Conservation (phyloP, 2,888 invertebrate species). For the Drosophila demipolita region DNA sequence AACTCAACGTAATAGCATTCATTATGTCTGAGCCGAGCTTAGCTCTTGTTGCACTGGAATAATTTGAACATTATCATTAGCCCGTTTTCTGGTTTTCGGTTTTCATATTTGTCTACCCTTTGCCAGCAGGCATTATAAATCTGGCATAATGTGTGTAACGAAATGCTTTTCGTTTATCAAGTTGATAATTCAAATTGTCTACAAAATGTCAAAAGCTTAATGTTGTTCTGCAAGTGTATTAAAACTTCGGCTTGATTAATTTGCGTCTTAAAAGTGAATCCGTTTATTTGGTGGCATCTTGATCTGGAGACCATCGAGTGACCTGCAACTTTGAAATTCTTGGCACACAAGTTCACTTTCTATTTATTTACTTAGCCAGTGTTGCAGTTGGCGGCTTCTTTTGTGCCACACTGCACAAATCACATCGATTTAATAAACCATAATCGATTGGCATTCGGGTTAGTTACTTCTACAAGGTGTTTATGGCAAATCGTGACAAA, state of each 20-base stretch:
- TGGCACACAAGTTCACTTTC: constrained; percentile 66
- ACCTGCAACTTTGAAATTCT: constrained; percentile 43
- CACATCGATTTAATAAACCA: constrained; percentile 76
- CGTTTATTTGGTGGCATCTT: constrained; percentile 17
- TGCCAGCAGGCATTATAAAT: background rate
- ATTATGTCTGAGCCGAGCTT: constrained; percentile 51
- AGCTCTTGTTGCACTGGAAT: constrained; percentile 41
- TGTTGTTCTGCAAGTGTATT: background rate
- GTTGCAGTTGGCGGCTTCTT: constrained; percentile 64
- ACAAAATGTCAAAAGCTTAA: background rate
- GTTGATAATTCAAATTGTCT: background rate
- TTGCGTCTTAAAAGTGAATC: constrained; percentile 65
- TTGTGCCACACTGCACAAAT: constrained; percentile 67
- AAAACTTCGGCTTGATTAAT: background rate
- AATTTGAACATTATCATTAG: constrained; percentile 73
- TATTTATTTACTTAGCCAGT: constrained; percentile 45
- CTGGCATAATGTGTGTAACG: constrained; percentile 1
- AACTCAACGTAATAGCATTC: constrained; percentile 58
- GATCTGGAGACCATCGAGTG: constrained; percentile 44
- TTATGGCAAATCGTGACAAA: constrained; percentile 76
- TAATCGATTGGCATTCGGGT: constrained; percentile 44
- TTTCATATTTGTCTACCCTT: constrained; percentile 1
- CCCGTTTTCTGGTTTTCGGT: constrained; percentile 64
- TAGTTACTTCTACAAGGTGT: constrained; percentile 68
- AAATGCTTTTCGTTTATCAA: background rate